Evolutionary conservation across 2,113 vertebrate genomes (phyloP), one percentile per base, ranked within the genome.

Genomic region (Murina feae): DNA sequence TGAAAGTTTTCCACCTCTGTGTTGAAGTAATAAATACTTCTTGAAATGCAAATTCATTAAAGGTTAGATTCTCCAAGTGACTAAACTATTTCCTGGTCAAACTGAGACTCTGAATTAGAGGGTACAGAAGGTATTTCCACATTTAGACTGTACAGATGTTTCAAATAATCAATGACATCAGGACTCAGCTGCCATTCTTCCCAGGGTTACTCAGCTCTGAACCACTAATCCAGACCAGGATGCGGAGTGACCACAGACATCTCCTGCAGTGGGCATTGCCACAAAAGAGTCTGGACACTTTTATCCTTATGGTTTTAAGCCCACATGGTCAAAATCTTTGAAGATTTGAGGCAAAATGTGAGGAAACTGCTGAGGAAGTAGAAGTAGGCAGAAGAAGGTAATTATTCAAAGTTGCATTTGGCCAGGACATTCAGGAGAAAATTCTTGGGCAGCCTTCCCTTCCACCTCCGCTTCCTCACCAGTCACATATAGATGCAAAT

Each of bases 311-410:
- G 88, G 88, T 90, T 97, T 95, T 74, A 78, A 93, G 53, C 20
- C 66, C 72, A 88, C 63, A 89, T 60, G 20, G n/a, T 82, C 72
- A 71, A 96, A 90, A 51, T 20, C 95, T 97, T 94, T 96, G 96
- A 94, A 95, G 85, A 82, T 51, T 79, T 85, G 53, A 82, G 65
- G 76, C 32, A 93, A 91, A 85, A 94, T 84, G 51, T 39, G 37
- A 91, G 75, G 55, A 85, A 85, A 94, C 25, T 82, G 72, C 86
- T 90, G 92, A 92, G 51, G 60, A 93, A 91, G 58, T 68, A 1
- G 17, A 88, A 81, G 66, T 49, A 86, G 75, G 58, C 25, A 14
- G 44, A 74, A 51, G 47, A 69, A 92, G 10, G 9, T 90, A 89
- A 92, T 95, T 90, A 92, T 44, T 84, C 47, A 69, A 87, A 95